A percentile compares a stretch with the other conserved stretches of the same genome.
These are phyloP conservation scores for Euthynnus affinis DNA, from an alignment of 2,797 vertebrate genomes.

Conservation along the genomic window DNA sequence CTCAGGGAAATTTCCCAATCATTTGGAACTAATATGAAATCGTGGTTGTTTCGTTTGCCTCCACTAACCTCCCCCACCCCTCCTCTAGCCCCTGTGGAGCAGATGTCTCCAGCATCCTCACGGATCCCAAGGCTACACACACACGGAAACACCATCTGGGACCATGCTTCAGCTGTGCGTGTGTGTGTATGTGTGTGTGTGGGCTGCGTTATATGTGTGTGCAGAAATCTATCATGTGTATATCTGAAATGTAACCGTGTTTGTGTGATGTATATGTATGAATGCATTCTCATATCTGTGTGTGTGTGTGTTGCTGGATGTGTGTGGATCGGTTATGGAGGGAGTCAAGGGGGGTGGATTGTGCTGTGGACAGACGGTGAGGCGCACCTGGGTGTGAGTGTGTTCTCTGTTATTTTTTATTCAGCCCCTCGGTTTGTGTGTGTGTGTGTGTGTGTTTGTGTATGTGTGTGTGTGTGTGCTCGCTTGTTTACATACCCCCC, in stretches of 20 bases:
- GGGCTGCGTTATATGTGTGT: conserved; percentile 55
- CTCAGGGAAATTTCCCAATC: conserved; percentile 75
- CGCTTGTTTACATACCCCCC: conserved; percentile 71
- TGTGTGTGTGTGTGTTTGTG: conserved; percentile 48
- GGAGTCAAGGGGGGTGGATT: conserved; percentile 33
- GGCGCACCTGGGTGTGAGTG: conserved; percentile 64
- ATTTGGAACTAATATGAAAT: conserved; percentile 83
- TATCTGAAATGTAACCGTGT: conserved; percentile 59
- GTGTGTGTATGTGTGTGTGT: conserved; percentile 47
- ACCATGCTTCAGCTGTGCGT: conserved; percentile 78
- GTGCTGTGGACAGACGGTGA: conserved; percentile 54
- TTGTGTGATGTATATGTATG: conserved; percentile 66
- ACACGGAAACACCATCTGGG: conserved; percentile 87
- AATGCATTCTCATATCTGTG: conserved; percentile 63
- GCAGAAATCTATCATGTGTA: conserved; percentile 56
- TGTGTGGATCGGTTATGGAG: conserved; percentile 44
- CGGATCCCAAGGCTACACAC: conserved; percentile 83
- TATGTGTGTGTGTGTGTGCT: conserved; percentile 46
- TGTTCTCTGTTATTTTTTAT: conserved; percentile 27
- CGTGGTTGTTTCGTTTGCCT: conserved; percentile 76
- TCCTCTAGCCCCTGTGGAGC: conserved; percentile 78
- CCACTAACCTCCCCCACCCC: conserved; percentile 68
- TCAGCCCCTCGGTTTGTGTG: conserved; percentile 47
- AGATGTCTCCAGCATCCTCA: conserved; percentile 86
- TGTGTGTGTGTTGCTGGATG: conserved; percentile 38